phyloP scores from a whole-genome alignment of 2,888 invertebrate genomes.

The Macroteleia sp. region DNA sequence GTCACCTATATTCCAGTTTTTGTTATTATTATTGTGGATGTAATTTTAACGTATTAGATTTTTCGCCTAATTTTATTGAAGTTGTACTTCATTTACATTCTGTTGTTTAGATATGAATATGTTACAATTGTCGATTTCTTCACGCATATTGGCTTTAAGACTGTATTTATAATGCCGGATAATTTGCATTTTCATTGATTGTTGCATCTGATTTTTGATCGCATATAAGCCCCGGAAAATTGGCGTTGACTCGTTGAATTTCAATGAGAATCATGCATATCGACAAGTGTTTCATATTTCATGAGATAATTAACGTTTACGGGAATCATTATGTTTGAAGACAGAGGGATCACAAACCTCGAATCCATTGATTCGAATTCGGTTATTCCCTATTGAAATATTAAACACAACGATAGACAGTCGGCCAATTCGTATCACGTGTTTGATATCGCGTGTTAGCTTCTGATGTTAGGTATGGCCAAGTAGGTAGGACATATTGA shows the following conservation, averaged over 20 bases:
- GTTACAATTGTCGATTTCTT: not conserved
- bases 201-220: conserved; percentile 40
- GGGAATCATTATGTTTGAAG: conserved; percentile 36
- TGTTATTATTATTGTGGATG: no score
- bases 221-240: conserved; percentile 30
- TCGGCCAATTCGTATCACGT: conserved; percentile 70
- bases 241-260: conserved; percentile 70
- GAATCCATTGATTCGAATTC: conserved; percentile 66
- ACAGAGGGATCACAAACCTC: conserved; percentile 34
- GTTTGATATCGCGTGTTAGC: conserved; percentile 73
- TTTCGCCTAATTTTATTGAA: no score
- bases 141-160: conserved; percentile 19
- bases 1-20: no score
- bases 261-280: conserved; percentile 77
- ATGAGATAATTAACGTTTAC: conserved; percentile 81
- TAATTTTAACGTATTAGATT: no score
- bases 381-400: conserved; percentile 73
- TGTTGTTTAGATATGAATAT: no score
- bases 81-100: no score
- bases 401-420: conserved; percentile 47
- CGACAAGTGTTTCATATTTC: conserved; percentile 81
- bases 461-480: conserved; percentile 44
- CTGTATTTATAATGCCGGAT: conserved; percentile 18
- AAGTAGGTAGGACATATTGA: conserved; percentile 65
- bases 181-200: conserved; percentile 47